phyloP scores from a whole-genome alignment of 1,140 invertebrate genomes.

The Diabrotica undecimpunctata region DNA sequence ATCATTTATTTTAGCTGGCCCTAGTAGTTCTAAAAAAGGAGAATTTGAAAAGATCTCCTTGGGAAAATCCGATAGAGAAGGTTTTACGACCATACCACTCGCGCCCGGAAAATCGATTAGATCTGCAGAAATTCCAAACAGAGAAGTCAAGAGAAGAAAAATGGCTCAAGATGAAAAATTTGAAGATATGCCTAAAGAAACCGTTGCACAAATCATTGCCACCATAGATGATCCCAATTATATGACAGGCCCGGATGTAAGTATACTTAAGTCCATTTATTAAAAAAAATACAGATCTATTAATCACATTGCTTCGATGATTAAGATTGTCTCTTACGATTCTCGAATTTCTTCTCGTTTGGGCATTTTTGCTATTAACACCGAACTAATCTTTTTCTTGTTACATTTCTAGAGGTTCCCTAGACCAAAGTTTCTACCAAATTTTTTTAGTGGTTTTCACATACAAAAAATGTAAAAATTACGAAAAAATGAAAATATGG shows the following conservation, averaged over 20 bases:
- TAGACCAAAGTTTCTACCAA: too few relatives aligned
- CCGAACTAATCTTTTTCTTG: too few relatives aligned
- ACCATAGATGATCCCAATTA: constrained; percentile 74
- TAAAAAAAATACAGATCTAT: not conserved
- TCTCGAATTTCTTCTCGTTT: constrained; percentile 6
- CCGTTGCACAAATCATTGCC: constrained; percentile 70
- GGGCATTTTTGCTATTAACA: too few relatives aligned
- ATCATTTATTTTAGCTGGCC: constrained; percentile 1
- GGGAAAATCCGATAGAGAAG: constrained; percentile 60
- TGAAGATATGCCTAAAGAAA: constrained; percentile 64
- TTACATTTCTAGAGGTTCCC: too few relatives aligned
- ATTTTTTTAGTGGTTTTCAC: too few relatives aligned
- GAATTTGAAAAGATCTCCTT: constrained; percentile 66
- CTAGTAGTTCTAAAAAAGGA: constrained; percentile 40
- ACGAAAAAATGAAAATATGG: too few relatives aligned
- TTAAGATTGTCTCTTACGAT: not conserved
- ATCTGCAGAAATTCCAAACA: constrained; percentile 26
- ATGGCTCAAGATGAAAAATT: constrained; percentile 48
- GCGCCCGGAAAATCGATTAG: constrained; percentile 41
- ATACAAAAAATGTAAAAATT: not conserved
- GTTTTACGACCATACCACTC: constrained; percentile 65
- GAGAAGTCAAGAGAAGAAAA: constrained; percentile 39
- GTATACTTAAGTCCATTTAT: constrained; percentile 27
- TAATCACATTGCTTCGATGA: too few relatives aligned
- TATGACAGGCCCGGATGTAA: constrained; percentile 78